phyloP scores from a whole-genome alignment of 2,888 invertebrate species.

The Hetaerina titia region DNA sequence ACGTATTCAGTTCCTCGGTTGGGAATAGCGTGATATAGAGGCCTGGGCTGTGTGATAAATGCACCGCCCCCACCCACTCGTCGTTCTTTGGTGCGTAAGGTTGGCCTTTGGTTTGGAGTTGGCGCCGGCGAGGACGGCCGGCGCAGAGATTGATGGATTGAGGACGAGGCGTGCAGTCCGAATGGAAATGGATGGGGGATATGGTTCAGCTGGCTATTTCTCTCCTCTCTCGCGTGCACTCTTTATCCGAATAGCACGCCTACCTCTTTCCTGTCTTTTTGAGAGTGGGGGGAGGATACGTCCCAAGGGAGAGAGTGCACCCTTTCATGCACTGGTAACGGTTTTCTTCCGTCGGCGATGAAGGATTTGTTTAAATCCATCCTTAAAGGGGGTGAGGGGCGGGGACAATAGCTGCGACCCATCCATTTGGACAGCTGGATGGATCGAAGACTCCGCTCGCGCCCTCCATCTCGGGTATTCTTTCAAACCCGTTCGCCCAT shows the following conservation, averaged over 20 bases:
- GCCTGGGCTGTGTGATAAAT: not conserved
- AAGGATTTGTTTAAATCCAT: conserved; percentile 21
- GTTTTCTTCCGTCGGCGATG: not conserved
- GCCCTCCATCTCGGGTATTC: not conserved
- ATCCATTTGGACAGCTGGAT: conserved; percentile 16
- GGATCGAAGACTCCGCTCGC: conserved; percentile 10
- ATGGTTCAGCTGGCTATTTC: not conserved
- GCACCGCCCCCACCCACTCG: not conserved
- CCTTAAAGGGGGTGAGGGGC: conserved; percentile 17
- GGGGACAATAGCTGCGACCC: conserved; percentile 5
- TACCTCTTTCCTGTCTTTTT: not conserved
- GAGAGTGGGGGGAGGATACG: not conserved
- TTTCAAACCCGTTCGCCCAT: not conserved
- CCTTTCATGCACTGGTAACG: conserved; percentile 6
- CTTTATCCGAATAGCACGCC: conserved; percentile 15
- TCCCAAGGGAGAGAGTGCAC: not conserved
- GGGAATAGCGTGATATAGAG: not conserved
- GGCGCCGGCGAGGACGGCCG: not conserved
- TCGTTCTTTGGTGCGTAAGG: not conserved
- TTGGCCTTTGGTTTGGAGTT: not conserved
- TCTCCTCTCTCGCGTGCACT: not conserved
- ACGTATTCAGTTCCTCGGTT: not conserved
- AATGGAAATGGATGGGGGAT: conserved; percentile 17
- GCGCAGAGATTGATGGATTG: conserved; percentile 9
- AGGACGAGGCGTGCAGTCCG: not conserved